Percentiles rank a stretch among this genome's conserved stretches.
These are phyloP conservation scores for Lymantria monacha DNA, from an alignment of 2,888 invertebrate species.

Conservation along the genomic window DNA sequence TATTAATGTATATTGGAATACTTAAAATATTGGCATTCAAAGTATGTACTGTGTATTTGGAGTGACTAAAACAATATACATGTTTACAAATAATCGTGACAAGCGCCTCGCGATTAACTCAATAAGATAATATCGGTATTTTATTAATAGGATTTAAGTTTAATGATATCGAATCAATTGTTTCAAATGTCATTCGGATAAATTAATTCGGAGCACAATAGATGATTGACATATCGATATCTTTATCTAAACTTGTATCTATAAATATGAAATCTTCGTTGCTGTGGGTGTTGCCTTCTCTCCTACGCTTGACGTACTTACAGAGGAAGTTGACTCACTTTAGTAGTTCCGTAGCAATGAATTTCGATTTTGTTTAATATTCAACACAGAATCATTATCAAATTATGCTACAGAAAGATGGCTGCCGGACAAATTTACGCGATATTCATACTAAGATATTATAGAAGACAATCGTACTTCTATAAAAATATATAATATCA, in stretches of 20 bases:
- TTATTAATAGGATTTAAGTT: slow-evolving; percentile 21
- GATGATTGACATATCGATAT: slow-evolving; percentile 62
- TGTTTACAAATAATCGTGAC: neutral
- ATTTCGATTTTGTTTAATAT: slow-evolving; percentile 63
- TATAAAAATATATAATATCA: slow-evolving; percentile 22
- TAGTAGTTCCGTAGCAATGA: slow-evolving; percentile 46
- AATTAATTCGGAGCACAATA: slow-evolving; percentile 57
- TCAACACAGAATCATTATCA: slow-evolving; percentile 40
- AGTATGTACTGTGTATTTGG: no score
- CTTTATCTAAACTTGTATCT: slow-evolving; percentile 41
- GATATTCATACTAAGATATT: slow-evolving; percentile 26
- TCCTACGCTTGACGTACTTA: slow-evolving; percentile 33
- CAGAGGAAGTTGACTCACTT: slow-evolving; percentile 61
- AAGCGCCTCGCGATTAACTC: neutral
- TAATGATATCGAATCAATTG: slow-evolving; percentile 45
- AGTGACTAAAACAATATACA: no score
- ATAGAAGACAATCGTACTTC: slow-evolving; percentile 16
- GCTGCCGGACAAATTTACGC: slow-evolving; percentile 25
- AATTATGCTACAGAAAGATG: slow-evolving; percentile 43
- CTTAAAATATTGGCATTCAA: no score
- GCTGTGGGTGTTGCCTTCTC: slow-evolving; percentile 45
- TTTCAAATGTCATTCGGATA: slow-evolving; percentile 55
- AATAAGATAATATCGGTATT: slow-evolving; percentile 24
- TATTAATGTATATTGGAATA: no score
- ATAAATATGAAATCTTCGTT: slow-evolving; percentile 18